Base-by-base conservation (phyloP, 2,888 invertebrate genomes). In the Drosophila limbata region DNA sequence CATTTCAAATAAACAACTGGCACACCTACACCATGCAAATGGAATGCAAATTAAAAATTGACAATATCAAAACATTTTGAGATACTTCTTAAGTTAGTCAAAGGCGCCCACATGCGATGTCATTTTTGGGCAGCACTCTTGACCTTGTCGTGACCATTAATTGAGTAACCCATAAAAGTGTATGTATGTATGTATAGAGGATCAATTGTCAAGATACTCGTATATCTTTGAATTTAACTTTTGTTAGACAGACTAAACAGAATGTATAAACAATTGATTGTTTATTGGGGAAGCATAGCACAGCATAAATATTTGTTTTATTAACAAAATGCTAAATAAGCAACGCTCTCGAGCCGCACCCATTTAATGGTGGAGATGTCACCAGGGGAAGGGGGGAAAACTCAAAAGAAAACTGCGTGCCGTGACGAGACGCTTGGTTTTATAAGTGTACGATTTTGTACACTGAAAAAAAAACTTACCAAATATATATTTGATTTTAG, bases 381-480 rank as follows among this genome's bases (percentile, higher is more conserved):
- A 59, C 37, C 21, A 42, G 69, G 11, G 13, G 10, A 37, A 15
- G n/a, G 39, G 50, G 45, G 68, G 70, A 72, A 77, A 83, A 86
- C 72, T 57, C 55, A 57, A 73, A 81, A 85, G 86, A 74, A 84
- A 75, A 84, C 70, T 74, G 70, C 71, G 70, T 70, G 77, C 69
- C 81, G 74, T 44, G 66, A 57, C 48, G 48, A 50, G 37, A 10
- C 15, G 61, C 60, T 72, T 57, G 44, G 47, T 19, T 42, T 39
- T 17, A 28, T 25, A 57, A 35, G 45, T 13, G 15, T 19, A 44
- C 17, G 40, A 35, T 1, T 15, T 25, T 21, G 28, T 28, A 28
- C 3, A 21, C 21, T 21, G 8, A 6, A 28, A 28, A 28, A 28
- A 8, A 28, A 6, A 5, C 28, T 1, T 6, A 6, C 8, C 6